These are phyloP conservation scores for Tokudaia muenninki DNA, from an alignment of 2,797 vertebrate genomes.

Conservation along the genomic window DNA sequence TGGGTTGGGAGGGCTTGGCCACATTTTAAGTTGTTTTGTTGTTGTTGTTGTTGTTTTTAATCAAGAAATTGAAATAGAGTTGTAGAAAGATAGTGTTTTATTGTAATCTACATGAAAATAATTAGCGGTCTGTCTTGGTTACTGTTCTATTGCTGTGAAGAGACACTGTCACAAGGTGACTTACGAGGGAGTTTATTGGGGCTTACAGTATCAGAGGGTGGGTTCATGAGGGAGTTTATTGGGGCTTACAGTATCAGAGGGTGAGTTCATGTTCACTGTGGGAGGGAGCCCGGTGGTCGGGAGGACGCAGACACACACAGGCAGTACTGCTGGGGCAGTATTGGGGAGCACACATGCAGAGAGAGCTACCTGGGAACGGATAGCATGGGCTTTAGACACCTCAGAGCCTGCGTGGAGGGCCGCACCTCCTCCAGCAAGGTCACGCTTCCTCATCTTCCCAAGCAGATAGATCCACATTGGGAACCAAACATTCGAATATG, in stretches of 20 bases:
- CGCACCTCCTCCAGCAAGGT: not conserved
- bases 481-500: not conserved
- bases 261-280: not conserved
- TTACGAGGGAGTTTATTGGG: not conserved
- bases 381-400: too few species aligned
- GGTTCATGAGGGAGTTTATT: not conserved
- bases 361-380: not conserved
- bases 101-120: slow-evolving; percentile 46
- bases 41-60: not conserved
- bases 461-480: not conserved
- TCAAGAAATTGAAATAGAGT: slow-evolving; percentile 45
- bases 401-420: not conserved
- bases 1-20: not conserved
- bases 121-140: not conserved
- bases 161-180: not conserved
- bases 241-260: not conserved
- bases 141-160: not conserved
- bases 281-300: not conserved
- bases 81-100: not conserved
- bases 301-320: not conserved
- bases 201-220: too few species aligned
- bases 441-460: not conserved
- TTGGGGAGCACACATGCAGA: not conserved
- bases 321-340: not conserved
- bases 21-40: slow-evolving; percentile 36